Evolutionary conservation across 2,113 vertebrate genomes (phyloP), one percentile per base, ranked within the genome.

Genomic region (Heteronetta atricapilla): DNA sequence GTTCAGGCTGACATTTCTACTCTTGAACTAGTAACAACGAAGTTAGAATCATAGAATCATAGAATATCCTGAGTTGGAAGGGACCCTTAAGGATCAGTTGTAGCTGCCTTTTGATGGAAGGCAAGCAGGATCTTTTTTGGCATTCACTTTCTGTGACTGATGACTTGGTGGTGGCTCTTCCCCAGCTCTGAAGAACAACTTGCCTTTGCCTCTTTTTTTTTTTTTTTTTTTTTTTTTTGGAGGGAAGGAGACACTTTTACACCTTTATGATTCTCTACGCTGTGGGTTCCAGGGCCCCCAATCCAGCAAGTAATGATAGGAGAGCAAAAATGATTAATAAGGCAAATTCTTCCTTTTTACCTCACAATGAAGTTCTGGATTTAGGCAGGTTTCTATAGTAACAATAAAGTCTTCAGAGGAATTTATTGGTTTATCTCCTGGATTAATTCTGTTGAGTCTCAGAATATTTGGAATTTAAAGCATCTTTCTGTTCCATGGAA

Each of bases 361-460:
- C 62, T 86, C 83, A 53, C 42, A 64, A 13, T 11, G 20, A 79
- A 52, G 33, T 67, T 94, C 64, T 81, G 64, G 48, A 82, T 81
- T 56, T 81, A 86, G 52, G 31, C 42, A 78, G 64, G 90, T 95
- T 95, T 94, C 82, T 94, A 68, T 78, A 84, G 82, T 56, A 95
- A 94, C 82, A 91, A 34, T 62, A 82, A 77, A 53, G 13, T 53
- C 80, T 86, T 86, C 52, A 68, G 72, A 68, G 55, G 29, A 83
- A 56, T 86, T 63, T 80, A 6, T 44, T 88, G 55, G 12, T 87
- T 89, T 94, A 63, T 78, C 59, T 90, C 25, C 68, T 81, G 34
- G 75, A 74, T 83, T 91, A 83, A 74, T 94, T 91, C 36, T 89
- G 46, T 70, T 34, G 63, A 75, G 7, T 48, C 50, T 88, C 88